A percentile compares a stretch with the other conserved stretches of the same genome.
Conservation (phyloP, 2,113 vertebrate genomes). For the Muscicapa adusta region DNA sequence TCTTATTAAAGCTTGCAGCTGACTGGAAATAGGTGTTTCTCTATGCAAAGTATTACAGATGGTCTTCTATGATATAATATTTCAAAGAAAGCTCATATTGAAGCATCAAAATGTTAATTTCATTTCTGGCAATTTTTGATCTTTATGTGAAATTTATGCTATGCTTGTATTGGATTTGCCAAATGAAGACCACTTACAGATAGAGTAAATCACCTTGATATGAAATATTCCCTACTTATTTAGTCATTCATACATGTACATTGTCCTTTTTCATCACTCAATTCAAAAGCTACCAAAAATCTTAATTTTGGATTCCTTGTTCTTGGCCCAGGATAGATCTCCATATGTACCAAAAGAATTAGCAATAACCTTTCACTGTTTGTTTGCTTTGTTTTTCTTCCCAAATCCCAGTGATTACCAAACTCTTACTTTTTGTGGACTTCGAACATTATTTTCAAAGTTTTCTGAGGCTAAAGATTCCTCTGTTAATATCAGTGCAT, state of each 20-base stretch:
- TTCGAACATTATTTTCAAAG: not conserved
- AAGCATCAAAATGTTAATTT: not conserved
- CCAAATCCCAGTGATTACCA: not conserved
- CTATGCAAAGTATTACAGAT: not conserved
- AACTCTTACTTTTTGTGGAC: conserved; percentile 55
- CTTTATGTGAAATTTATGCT: not conserved
- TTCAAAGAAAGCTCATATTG: not conserved
- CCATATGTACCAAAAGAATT: not conserved
- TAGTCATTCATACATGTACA: not conserved
- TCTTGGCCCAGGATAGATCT: not conserved
- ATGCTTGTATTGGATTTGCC: not conserved
- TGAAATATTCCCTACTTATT: not conserved
- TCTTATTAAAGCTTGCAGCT: not conserved
- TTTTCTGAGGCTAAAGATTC: not conserved
- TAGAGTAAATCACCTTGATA: not conserved
- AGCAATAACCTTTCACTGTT: not conserved
- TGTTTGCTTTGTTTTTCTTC: no score
- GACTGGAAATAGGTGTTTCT: not conserved
- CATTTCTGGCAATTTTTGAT: not conserved
- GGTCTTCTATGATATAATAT: not conserved
- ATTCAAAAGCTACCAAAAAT: not conserved
- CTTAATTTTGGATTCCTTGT: not conserved
- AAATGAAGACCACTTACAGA: not conserved
- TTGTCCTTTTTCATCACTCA: not conserved
- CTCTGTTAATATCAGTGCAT: not conserved